Evolutionary conservation across 2,888 invertebrate species (phyloP).

Genomic region (Morpho helenor): DNA sequence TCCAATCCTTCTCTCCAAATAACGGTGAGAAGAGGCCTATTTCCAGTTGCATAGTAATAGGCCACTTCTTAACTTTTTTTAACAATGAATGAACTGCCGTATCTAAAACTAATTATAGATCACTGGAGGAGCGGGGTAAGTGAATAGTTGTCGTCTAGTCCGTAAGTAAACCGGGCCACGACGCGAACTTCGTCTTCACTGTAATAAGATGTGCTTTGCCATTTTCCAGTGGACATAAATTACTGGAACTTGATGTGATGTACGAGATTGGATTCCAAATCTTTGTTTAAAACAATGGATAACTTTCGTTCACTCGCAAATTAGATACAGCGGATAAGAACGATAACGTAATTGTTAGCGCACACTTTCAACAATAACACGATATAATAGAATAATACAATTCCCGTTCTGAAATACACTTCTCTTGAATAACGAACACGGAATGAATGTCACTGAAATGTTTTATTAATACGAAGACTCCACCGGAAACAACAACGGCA

Average conservation of each 20-base stretch:
- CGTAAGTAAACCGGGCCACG: constrained; percentile 41
- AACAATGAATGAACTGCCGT: constrained; percentile 20
- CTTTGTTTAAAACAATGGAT: not conserved
- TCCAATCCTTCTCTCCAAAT: not conserved
- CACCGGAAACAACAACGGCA: too few relatives aligned
- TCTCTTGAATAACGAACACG: too few relatives aligned
- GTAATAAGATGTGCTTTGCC: constrained; percentile 14
- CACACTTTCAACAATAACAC: too few relatives aligned
- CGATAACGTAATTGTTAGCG: too few relatives aligned
- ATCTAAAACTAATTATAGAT: constrained; percentile 9
- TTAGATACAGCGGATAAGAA: too few relatives aligned
- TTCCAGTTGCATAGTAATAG: too few relatives aligned
- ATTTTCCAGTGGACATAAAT: constrained; percentile 11
- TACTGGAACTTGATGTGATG: not conserved
- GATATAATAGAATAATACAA: too few relatives aligned
- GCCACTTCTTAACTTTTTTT: too few relatives aligned
- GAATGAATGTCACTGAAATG: too few relatives aligned
- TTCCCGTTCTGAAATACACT: too few relatives aligned
- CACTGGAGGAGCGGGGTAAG: constrained; percentile 27
- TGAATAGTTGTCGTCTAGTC: constrained; percentile 48
- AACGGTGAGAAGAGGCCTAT: constrained; percentile 6
- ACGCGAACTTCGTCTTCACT: constrained; percentile 23
- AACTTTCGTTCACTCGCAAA: too few relatives aligned
- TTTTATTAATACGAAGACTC: too few relatives aligned
- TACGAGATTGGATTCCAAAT: not conserved